Evolutionary conservation across 2,888 invertebrate genomes (phyloP), one percentile per base, ranked within the genome.

Genomic region (Seladonia tumulorum): DNA sequence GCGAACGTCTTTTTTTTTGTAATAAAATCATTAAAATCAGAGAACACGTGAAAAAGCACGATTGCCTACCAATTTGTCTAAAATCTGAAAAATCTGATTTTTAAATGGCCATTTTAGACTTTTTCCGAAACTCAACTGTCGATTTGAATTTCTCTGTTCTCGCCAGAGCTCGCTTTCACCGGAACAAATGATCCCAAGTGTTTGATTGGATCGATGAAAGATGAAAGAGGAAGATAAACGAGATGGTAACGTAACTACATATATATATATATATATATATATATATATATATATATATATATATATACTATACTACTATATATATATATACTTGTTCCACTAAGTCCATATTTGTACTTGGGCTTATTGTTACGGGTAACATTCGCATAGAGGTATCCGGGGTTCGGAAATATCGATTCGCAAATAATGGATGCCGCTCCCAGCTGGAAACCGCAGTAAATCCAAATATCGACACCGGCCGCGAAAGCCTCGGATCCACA

Each of bases 281-380:
- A 39, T 22, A 77, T 73, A 29, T 29, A 29, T 29, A 29, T n/a
- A n/a, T n/a, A n/a, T 39, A 39, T 22, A 77, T 73, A 29, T 29
- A 29, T 29, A 29, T n/a, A n/a, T n/a, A n/a, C n/a, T n/a, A n/a
- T n/a, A n/a, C n/a, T n/a, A n/a, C n/a, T 29, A 29, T 29, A 29
- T n/a, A n/a, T n/a, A n/a, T 39, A 39, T 22, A 77, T 73, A 29
- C 73, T 77, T 60, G 77, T 83, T 49, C 63, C 45, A 22, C 29
- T 29, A 77, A 73, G 73, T 68, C 74, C 74, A 75, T 84, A 78
- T 83, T 84, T 84, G 84, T 74, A 45, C 84, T 39, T 78, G 10
- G 74, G 63, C 78, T 84, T 78, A 78, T 84, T 78, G 84, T 84
- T 70, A 71, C 78, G 84, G 71, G 71, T 78, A 84, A 84, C 84